Evolutionary conservation across 1,140 invertebrate genomes (phyloP).

Genomic region (Aphelenchoides besseyi): DNA sequence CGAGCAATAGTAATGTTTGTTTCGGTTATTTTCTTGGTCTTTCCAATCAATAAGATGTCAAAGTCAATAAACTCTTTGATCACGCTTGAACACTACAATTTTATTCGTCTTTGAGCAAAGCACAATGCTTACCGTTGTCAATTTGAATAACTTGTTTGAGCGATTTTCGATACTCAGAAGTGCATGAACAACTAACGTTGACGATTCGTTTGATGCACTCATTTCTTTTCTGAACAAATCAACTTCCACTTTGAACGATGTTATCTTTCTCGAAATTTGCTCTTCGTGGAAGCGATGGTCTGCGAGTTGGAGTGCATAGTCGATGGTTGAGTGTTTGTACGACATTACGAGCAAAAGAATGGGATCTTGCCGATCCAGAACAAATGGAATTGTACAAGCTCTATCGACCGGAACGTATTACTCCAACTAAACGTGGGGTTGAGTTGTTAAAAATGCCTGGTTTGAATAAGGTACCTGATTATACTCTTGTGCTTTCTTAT

Average conservation of each 20-base stretch:
- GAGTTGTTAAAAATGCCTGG: slow-evolving; percentile 57
- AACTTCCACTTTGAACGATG: no score
- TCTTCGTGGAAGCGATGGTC: neutral
- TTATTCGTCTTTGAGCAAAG: no score
- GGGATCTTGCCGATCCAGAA: slow-evolving; percentile 3
- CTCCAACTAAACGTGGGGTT: slow-evolving; percentile 55
- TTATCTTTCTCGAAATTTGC: no score
- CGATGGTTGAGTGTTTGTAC: neutral
- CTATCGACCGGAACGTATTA: slow-evolving; percentile 46
- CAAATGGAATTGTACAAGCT: neutral
- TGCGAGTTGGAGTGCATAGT: neutral
- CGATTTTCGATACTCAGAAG: no score
- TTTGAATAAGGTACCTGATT: slow-evolving; percentile 48
- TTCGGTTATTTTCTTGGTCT: no score
- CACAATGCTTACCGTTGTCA: no score
- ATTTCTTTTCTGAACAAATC: neutral
- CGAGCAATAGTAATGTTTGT: neutral
- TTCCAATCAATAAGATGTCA: no score
- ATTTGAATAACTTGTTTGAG: no score
- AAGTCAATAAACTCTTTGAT: no score
- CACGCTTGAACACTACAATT: no score
- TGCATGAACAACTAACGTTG: no score
- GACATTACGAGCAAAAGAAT: neutral
- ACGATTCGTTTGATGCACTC: neutral
- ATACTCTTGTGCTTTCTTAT: neutral